Evolutionary conservation across 35 echinoderm and acorn worm genomes (phyloP).

Genomic region (Apostichopus parvimensis): DNA sequence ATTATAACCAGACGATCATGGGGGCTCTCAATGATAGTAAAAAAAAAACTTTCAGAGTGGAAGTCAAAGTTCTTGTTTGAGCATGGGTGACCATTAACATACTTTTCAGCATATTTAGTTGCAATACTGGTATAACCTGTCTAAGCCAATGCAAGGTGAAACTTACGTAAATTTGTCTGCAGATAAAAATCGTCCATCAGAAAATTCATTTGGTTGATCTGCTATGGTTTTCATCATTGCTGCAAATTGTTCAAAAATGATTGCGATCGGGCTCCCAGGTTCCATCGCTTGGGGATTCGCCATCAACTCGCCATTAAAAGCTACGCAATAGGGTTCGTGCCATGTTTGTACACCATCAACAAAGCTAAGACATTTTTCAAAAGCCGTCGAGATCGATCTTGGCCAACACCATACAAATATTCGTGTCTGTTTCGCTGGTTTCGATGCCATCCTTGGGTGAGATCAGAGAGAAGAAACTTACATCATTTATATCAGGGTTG

Average conservation of each 20-base stretch:
- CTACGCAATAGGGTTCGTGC: constrained; percentile 63
- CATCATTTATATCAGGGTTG: too few relatives aligned
- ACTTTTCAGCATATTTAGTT: too few relatives aligned
- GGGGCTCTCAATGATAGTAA: too few relatives aligned
- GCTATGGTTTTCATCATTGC: not conserved
- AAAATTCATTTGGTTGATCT: constrained; percentile 17
- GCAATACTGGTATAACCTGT: too few relatives aligned
- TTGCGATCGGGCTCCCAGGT: not conserved
- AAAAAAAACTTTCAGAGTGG: too few relatives aligned
- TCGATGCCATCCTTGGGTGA: not conserved
- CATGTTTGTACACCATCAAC: constrained; percentile 35
- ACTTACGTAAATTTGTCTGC: not conserved
- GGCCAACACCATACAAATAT: constrained; percentile 74
- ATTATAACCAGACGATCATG: too few relatives aligned
- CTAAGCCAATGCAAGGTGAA: too few relatives aligned
- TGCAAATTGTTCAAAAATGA: constrained; percentile 9
- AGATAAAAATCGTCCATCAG: not conserved
- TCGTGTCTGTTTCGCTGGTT: constrained; percentile 22
- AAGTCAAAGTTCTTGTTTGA: too few relatives aligned
- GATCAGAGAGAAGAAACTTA: not conserved
- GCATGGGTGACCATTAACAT: too few relatives aligned
- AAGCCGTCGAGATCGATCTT: constrained; percentile 71
- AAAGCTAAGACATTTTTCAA: constrained; percentile 63
- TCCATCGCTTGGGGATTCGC: not conserved
- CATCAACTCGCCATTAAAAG: constrained; percentile 7